Conservation (phyloP, 2,888 invertebrate species). For the Lymantria dispar region DNA sequence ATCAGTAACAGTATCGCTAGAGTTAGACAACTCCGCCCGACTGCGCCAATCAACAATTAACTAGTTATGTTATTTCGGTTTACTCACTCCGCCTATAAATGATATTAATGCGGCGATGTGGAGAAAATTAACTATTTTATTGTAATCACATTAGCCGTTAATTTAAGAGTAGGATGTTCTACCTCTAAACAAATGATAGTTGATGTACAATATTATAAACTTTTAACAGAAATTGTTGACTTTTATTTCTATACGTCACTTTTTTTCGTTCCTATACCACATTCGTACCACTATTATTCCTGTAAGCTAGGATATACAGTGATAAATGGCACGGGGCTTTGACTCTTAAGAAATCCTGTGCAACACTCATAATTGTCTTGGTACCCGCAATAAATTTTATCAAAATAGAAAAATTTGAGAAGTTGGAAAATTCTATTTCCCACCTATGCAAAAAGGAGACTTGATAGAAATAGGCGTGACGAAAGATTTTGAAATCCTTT, state of each 20-base stretch:
- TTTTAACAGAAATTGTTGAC: conserved; percentile 64
- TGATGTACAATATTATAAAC: conserved; percentile 79
- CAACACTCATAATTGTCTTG: too few species aligned
- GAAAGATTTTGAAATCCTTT: too few species aligned
- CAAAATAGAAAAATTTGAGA: too few species aligned
- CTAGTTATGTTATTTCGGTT: conserved; percentile 47
- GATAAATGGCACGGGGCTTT: too few species aligned
- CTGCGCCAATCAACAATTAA: conserved; percentile 1
- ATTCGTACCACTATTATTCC: too few species aligned
- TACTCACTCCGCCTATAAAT: conserved; percentile 74
- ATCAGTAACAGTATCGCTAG: background rate
- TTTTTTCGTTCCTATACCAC: too few species aligned
- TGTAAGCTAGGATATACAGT: too few species aligned
- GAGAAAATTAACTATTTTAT: conserved; percentile 65
- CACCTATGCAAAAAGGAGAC: too few species aligned
- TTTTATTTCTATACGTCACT: conserved; percentile 43
- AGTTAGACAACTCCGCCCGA: background rate
- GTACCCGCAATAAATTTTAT: too few species aligned
- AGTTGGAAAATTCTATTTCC: too few species aligned
- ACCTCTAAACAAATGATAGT: conserved; percentile 81
- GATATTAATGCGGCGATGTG: conserved; percentile 66
- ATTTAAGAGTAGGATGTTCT: conserved; percentile 80
- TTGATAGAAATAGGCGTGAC: too few species aligned
- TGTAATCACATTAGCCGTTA: conserved; percentile 74
- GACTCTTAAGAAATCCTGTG: too few species aligned